Percentiles rank a stretch among this genome's conserved stretches.
Evolutionary conservation across 2,888 invertebrate genomes (phyloP).

Genomic region (Tricholauxania praeusta): DNA sequence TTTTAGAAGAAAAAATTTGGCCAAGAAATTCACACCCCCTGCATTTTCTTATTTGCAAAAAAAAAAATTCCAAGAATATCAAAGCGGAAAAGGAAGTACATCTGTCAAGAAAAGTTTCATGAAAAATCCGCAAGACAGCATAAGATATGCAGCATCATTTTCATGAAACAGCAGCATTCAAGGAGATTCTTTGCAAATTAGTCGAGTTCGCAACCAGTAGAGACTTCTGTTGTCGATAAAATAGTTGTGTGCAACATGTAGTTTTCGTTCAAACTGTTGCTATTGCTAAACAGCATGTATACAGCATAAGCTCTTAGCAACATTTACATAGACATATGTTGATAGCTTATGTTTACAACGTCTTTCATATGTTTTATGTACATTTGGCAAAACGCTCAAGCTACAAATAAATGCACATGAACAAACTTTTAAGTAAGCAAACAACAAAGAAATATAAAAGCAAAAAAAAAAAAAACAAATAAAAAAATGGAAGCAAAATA

Average conservation of each 20-base stretch:
- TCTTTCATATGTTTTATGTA: not conserved
- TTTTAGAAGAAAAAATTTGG: too few species aligned
- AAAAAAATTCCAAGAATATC: too few species aligned
- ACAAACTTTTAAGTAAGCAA: not conserved
- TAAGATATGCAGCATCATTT: not conserved
- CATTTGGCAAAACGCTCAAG: too few species aligned
- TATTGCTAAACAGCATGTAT: not conserved
- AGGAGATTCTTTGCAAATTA: constrained; percentile 47
- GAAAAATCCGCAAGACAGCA: not conserved
- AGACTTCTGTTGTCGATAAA: not conserved
- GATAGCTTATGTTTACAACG: too few species aligned
- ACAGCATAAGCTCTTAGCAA: not conserved
- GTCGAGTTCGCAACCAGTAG: constrained; percentile 8
- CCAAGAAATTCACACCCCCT: too few species aligned
- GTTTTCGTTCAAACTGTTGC: constrained; percentile 1
- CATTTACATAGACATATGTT: not conserved
- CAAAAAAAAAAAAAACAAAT: not conserved
- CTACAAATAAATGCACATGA: not conserved
- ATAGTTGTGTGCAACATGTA: not conserved
- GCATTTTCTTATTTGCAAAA: too few species aligned
- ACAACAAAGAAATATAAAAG: not conserved
- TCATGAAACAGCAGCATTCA: not conserved
- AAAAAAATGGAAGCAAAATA: constrained; percentile 49
- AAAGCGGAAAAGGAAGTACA: not conserved
- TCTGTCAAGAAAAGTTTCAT: not conserved